A percentile compares a stretch with the other conserved stretches of the same genome.
These are phyloP conservation scores for Carposina sasakii DNA, from an alignment of 1,140 invertebrate species.

Conservation along the genomic window DNA sequence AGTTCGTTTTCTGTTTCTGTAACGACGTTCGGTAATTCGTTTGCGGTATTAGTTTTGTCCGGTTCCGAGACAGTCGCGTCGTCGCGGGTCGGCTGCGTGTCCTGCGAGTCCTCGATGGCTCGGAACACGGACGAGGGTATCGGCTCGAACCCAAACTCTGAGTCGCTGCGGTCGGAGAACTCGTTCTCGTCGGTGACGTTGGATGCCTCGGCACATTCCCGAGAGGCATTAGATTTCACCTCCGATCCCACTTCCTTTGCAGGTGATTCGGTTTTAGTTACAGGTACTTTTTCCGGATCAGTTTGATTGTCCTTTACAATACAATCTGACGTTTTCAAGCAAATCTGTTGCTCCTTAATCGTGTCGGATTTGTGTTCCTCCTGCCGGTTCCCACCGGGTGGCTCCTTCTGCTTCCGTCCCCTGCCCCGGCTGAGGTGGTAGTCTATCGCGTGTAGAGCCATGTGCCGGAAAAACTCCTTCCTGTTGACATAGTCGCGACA, in stretches of 20 bases:
- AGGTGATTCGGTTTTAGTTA: too few relatives aligned
- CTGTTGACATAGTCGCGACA: constrained; percentile 42
- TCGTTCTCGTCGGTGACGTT: constrained; percentile 24
- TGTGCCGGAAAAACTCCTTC: constrained; percentile 43
- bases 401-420: neutral
- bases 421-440: constrained; percentile 21
- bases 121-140: constrained; percentile 48
- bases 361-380: constrained; percentile 17
- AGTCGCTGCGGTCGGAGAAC: constrained; percentile 49
- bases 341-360: too few relatives aligned
- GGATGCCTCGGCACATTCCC: too few relatives aligned
- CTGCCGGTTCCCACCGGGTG: neutral
- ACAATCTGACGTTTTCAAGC: too few relatives aligned
- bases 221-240: too few relatives aligned
- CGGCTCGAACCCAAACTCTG: constrained; percentile 36
- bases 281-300: too few relatives aligned
- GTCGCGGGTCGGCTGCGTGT: constrained; percentile 11
- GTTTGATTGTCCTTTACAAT: too few relatives aligned
- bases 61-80: constrained; percentile 11
- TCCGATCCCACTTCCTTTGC: too few relatives aligned
- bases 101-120: constrained; percentile 48
- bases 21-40: neutral
- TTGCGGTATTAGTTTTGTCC: neutral
- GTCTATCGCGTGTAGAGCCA: constrained; percentile 39
- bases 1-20: constrained; percentile 3